These are phyloP conservation scores for Megaceryle torquata DNA, from an alignment of 2,113 vertebrate species.

Conservation along the genomic window DNA sequence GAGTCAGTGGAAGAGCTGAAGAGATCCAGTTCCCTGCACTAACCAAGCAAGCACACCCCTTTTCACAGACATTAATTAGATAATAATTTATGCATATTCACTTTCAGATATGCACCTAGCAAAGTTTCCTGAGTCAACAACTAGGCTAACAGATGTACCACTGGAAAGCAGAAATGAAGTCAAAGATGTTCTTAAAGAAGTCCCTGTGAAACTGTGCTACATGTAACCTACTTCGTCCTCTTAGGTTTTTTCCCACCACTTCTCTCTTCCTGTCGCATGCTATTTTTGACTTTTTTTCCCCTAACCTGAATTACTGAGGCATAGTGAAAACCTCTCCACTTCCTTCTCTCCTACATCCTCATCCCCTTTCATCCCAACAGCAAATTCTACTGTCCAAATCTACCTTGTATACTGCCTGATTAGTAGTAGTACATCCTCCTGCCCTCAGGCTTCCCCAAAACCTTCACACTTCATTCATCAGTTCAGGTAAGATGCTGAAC, in stretches of 20 bases:
- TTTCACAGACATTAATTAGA: background rate
- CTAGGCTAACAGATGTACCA: background rate
- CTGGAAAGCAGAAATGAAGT: background rate
- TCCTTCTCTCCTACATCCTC: background rate
- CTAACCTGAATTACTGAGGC: background rate
- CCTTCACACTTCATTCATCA: background rate
- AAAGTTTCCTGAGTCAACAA: background rate
- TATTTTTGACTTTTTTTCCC: background rate
- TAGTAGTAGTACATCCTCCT: background rate
- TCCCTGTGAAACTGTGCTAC: background rate
- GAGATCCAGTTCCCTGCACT: background rate
- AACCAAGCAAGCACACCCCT: fast-evolving
- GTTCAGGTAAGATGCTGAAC: background rate
- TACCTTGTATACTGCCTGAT: background rate
- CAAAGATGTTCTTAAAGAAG: background rate
- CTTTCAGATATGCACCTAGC: background rate
- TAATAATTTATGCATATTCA: background rate
- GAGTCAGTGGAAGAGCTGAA: background rate
- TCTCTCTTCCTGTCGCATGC: background rate
- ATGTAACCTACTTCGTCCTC: background rate
- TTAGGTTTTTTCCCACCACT: background rate
- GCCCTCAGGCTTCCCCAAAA: background rate
- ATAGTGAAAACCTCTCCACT: background rate
- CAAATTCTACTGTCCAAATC: background rate
- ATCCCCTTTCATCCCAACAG: background rate